phyloP scores from a whole-genome alignment of 2,888 invertebrate genomes.

The Trissolcus japonicus region DNA sequence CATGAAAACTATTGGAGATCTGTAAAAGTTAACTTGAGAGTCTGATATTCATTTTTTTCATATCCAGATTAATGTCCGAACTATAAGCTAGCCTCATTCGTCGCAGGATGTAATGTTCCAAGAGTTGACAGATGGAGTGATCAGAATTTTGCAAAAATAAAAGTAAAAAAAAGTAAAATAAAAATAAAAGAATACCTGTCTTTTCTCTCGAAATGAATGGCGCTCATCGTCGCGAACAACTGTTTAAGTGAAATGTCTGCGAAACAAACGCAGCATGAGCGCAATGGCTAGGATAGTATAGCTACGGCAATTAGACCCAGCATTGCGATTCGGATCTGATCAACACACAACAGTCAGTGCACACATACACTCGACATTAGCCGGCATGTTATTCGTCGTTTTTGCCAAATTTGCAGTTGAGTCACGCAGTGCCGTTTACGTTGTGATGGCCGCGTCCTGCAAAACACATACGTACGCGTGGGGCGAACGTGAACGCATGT shows the following conservation, averaged over 20 bases:
- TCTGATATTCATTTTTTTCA: slow-evolving; percentile 6
- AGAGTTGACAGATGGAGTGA: no score
- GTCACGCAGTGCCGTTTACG: slow-evolving; percentile 57
- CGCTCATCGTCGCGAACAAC: slow-evolving; percentile 16
- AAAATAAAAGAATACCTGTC: no score
- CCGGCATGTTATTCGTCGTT: slow-evolving; percentile 47
- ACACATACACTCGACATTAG: slow-evolving; percentile 42
- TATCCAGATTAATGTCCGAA: not conserved
- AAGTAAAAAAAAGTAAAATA: no score
- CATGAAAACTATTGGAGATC: slow-evolving; percentile 13
- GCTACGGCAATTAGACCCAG: slow-evolving; percentile 47
- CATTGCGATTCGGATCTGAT: slow-evolving; percentile 52
- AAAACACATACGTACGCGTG: slow-evolving; percentile 12
- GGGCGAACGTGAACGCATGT: not conserved
- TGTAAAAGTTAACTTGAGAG: slow-evolving; percentile 12
- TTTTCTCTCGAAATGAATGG: not conserved
- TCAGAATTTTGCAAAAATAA: no score
- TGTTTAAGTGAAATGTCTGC: slow-evolving; percentile 51
- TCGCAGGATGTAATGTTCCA: no score
- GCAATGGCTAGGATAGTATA: slow-evolving; percentile 18
- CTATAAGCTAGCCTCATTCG: not conserved
- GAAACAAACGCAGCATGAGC: slow-evolving; percentile 35
- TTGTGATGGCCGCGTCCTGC: slow-evolving; percentile 44
- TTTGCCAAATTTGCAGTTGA: slow-evolving; percentile 52
- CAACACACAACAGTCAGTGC: slow-evolving; percentile 42